Base-by-base conservation (phyloP, 1,140 invertebrate species). In the Venustaconcha ellipsiformis region DNA sequence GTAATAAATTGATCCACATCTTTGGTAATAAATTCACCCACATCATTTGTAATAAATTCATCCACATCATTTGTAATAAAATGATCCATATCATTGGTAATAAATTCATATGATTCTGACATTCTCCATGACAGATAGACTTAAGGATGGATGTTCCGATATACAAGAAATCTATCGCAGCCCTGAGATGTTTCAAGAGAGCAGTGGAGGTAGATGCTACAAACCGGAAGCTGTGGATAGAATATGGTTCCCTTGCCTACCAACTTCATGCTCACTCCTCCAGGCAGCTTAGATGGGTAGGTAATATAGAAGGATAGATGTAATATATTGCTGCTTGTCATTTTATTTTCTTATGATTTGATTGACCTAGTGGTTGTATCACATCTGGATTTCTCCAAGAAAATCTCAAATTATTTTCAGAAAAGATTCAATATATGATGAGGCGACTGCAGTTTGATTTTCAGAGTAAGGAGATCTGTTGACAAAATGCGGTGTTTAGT, bases 181-280 rank as follows among this genome's bases (percentile, higher is more conserved):
- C 94, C 0, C 92, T 95, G 72, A 91, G 93, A 59, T 96, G 96
- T 90, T 97, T 95, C 86, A 92, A 93, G 80, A 92, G 93, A 79
- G 93, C 96, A 2, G 89, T 97, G 18, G 91, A 94, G 80, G 83
- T 97, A 1, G 93, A 95, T 55, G 74, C 82, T 57, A 91, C 91
- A 1, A 93, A 94, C 84, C 92, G 93, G 57, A 94, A 94, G 72
- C 90, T 97, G 79, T 95, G 95, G 94, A 95, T 96, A 55, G 96
- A 98, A 88, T 96, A 94, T 86, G 96, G 96, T 2, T 94, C 93
- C 58, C 94, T 97, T 81, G 94, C 94, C 1, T 98, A 97, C 83
- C 94, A 94, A 82, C 93, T 97, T 5, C 95, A 96, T 87, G 95
- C 96, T 1, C 96, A 95, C 88, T 95, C 94, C 85, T 96, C 95